phyloP scores from a whole-genome alignment of 2,113 vertebrate species.

The Ariopsis seemanni region DNA sequence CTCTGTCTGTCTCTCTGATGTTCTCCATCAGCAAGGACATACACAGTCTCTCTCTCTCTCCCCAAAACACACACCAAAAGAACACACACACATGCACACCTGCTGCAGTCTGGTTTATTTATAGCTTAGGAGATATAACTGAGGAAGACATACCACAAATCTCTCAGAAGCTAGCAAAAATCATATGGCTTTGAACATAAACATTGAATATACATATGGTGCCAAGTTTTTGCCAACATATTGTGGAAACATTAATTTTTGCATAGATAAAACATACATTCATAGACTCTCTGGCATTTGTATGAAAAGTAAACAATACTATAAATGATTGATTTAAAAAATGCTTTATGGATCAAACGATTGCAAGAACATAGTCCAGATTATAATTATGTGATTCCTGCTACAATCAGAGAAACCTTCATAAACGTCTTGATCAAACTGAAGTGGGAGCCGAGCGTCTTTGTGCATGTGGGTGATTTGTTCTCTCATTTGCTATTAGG shows the following conservation, averaged over 20 bases:
- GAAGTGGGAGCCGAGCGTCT: neutral
- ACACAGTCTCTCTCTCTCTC: neutral
- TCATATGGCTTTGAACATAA: neutral
- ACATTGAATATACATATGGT: neutral
- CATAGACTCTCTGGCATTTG: neutral
- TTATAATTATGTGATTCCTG: constrained; percentile 15
- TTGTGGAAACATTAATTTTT: neutral
- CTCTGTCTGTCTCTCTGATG: constrained; percentile 22
- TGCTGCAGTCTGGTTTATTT: constrained; percentile 23
- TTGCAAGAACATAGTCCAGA: neutral
- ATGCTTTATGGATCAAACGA: neutral
- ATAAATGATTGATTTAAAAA: neutral
- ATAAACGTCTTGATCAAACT: constrained; percentile 9
- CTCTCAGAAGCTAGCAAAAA: constrained; percentile 12
- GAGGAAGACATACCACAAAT: neutral
- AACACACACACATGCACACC: constrained; percentile 16
- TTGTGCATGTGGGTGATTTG: neutral
- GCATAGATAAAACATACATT: neutral
- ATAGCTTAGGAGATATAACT: neutral
- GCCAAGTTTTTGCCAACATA: neutral
- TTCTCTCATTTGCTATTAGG: constrained; percentile 18
- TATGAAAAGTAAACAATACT: neutral
- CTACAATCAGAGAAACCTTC: constrained; percentile 10
- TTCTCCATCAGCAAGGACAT: constrained; percentile 38
- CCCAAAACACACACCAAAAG: neutral